Base-by-base conservation (phyloP, 2,888 invertebrate species). In the Alviniconcha strummeri region DNA sequence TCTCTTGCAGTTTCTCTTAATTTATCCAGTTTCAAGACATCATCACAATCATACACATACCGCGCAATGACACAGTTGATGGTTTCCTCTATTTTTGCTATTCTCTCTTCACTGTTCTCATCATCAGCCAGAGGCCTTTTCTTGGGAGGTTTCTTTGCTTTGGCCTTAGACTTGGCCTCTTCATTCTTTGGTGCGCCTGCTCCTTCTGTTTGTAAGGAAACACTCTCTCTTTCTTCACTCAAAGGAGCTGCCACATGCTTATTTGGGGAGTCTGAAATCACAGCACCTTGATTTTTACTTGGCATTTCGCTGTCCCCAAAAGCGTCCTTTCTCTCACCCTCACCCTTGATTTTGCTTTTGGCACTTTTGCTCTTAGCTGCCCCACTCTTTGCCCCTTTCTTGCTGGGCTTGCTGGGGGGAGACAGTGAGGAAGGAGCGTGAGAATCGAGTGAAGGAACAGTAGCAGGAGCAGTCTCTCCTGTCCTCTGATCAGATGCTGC, bases 11-110 rank as follows among this genome's bases (percentile, higher is more conserved):
- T 69, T 69, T 77, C 55, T 11, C 69, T 64, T 7, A 82, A 19
- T 36, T 54, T 69, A 36, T 77, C 71, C 64, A 82, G 36, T 54
- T 76, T 76, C 52, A 55, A 77, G 36, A 82, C 19, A 69, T 77
- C 69, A 11, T 82, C 82, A 82, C 82, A 76, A 56, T 77, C 77
- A 67, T 84, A 86, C 17, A 84, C 85, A 86, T 85, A 85, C 72
- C 85, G 81, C 13, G 84, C 83, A 74, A 86, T 85, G 56, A 86
- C 85, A 85, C 82, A 60, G 52, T 85, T 80, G 77, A 86, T 84
- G 8, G 86, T 83, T 74, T 67, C 74, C 54, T 76, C 82, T 17
- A 85, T 85, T 15, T 77, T 57, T 17, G 80, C 56, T 52, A 76
- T 15, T 60, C 86, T 82, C 55, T 72, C 9, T 52, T 80, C 84